Conservation (phyloP, 2,888 invertebrate species). For the Drosophila subsilvestris region DNA sequence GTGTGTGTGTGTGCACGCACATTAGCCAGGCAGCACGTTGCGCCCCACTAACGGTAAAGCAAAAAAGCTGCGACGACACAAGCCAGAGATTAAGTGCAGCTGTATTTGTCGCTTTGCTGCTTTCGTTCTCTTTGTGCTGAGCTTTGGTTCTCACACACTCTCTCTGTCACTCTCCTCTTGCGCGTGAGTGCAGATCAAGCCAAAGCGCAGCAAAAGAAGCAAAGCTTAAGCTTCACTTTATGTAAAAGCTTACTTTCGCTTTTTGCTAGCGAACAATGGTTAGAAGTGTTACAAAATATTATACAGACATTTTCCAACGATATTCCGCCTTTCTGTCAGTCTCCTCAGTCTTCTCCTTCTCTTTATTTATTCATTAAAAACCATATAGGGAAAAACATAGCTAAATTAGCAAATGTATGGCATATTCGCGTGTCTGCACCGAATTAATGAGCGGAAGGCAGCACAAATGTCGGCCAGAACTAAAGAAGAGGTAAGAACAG, state of each 20-base stretch:
- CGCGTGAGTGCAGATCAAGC: not conserved
- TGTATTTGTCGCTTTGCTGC: not conserved
- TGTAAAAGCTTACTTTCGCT: not conserved
- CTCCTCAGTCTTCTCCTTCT: not conserved
- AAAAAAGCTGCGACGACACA: not conserved
- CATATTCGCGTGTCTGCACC: constrained; percentile 54
- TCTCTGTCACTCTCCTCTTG: not conserved
- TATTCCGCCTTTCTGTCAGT: constrained; percentile 2
- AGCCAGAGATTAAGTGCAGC: not conserved
- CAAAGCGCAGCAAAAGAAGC: not conserved
- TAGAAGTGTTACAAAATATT: too few species aligned
- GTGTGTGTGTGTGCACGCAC: not conserved
- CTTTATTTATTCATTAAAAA: constrained; percentile 26
- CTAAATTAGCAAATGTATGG: constrained; percentile 67
- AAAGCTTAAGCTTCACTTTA: not conserved
- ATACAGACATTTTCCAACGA: too few species aligned
- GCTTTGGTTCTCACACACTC: not conserved
- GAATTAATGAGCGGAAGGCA: constrained; percentile 52
- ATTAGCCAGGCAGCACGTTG: not conserved
- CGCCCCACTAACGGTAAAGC: not conserved
- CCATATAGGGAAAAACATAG: constrained; percentile 41
- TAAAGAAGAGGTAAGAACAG: constrained; percentile 38
- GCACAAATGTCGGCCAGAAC: constrained; percentile 10
- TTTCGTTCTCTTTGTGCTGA: not conserved
- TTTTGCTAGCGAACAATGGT: too few species aligned